Conservation (phyloP, 1,140 invertebrate genomes). For the Hyles euphorbiae region DNA sequence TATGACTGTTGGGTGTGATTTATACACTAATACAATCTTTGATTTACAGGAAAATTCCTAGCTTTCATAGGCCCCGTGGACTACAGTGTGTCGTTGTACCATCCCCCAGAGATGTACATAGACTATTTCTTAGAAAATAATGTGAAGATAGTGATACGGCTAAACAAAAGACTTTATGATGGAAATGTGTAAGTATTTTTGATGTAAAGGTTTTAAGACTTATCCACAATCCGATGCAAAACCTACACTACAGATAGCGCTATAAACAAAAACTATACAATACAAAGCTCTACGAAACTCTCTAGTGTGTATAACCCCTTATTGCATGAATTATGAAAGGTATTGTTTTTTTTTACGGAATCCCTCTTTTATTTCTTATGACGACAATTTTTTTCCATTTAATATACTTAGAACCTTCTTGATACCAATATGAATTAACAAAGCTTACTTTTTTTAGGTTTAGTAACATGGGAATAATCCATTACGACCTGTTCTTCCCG, state of each 20-base stretch:
- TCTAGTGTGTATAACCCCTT: no score
- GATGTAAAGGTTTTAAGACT: not conserved
- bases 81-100: slow-evolving; percentile 87
- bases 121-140: slow-evolving; percentile 94
- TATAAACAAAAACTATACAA: no score
- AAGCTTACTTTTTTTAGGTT: slow-evolving; percentile 79
- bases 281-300: no score
- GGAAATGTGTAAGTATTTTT: slow-evolving; percentile 73
- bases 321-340: no score
- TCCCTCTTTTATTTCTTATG: no score
- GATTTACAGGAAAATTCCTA: slow-evolving; percentile 86
- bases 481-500: slow-evolving; percentile 97
- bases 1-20: not conserved
- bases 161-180: slow-evolving; percentile 98
- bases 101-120: slow-evolving; percentile 97
- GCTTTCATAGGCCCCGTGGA: slow-evolving; percentile 98
- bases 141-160: slow-evolving; percentile 90
- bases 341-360: no score
- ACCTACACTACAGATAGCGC: no score
- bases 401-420: no score
- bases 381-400: no score
- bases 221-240: not conserved
- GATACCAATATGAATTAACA: no score
- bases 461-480: slow-evolving; percentile 91
- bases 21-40: not conserved